Percentiles rank a stretch among this genome's conserved stretches.
Conservation (phyloP, 2,888 invertebrate genomes). For the Stenoptilia bipunctidactyla region DNA sequence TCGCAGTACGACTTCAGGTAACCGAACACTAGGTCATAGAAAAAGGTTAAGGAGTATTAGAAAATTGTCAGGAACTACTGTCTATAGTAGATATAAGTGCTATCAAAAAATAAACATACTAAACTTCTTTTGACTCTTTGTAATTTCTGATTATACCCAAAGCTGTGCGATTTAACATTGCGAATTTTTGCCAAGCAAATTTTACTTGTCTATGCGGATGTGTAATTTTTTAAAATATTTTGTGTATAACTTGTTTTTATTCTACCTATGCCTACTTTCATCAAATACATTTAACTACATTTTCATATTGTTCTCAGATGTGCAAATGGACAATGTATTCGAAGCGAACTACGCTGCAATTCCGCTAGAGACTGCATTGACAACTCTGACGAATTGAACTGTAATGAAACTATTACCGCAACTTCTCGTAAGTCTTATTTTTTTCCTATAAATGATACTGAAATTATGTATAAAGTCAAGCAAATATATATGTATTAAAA, state of each 20-base stretch:
- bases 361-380: not conserved
- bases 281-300: no score
- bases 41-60: not conserved
- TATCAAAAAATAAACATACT: no score
- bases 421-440: constrained; percentile 25
- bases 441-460: not conserved
- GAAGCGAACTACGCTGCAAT: not conserved
- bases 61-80: no score
- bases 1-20: constrained; percentile 46
- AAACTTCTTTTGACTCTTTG: no score
- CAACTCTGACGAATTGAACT: not conserved
- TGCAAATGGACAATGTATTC: not conserved
- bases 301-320: not conserved
- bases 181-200: not conserved
- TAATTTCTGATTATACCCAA: no score
- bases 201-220: no score
- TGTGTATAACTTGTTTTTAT: no score
- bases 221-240: no score
- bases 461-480: no score
- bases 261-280: no score
- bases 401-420: constrained; percentile 22
- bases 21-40: not conserved
- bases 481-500: no score
- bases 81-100: no score
- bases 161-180: not conserved